Base-by-base conservation (phyloP, 1,140 invertebrate genomes). In the Drosophila lowei region DNA sequence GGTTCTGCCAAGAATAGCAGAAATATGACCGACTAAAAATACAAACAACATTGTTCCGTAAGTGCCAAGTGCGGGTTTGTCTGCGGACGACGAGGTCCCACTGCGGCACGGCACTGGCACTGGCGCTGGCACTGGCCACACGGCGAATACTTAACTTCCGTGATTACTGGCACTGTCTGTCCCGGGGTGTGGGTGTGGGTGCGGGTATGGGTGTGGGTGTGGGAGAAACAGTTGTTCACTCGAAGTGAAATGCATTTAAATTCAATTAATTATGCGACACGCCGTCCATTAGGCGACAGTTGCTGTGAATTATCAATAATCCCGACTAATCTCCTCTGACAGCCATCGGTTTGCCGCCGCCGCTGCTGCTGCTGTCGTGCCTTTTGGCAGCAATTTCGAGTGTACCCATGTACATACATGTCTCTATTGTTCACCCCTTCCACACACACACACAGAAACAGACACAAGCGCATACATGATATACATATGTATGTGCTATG, bases 241-340 rank as follows among this genome's bases (percentile, higher is more conserved):
- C 52, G 34, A 64, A 79, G 48, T 76, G 63, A 77, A 61, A 72
- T 85, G 81, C 80, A 86, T 85, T 85, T 77, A 75, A 81, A 75
- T 88, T 64, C 63, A 72, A 72, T 86, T 88, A 86, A 88, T 86
- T 81, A 88, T 78, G 83, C 59, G 59, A 52, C 38, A 71, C 78
- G 57, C 68, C 83, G 58, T 66, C 70, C 71, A 86, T 88, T 75
- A 77, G 78, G 71, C 59, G 77, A 86, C 81, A 86, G 63, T 75
- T 88, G 81, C 55, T 48, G 61, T 56, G 73, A 67, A 80, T 86
- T 86, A 81, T 88, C 77, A 86, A 86, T 83, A 86, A 89, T 83
- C 79, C 72, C 42, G 42, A 68, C 76, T 88, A 86, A 89, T 78
- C 66, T 62, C 48, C 34, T 18, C 55, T 76, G 83, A 84, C 83